phyloP scores from a whole-genome alignment of 2,797 vertebrate genomes.

The Melanitta fusca region DNA sequence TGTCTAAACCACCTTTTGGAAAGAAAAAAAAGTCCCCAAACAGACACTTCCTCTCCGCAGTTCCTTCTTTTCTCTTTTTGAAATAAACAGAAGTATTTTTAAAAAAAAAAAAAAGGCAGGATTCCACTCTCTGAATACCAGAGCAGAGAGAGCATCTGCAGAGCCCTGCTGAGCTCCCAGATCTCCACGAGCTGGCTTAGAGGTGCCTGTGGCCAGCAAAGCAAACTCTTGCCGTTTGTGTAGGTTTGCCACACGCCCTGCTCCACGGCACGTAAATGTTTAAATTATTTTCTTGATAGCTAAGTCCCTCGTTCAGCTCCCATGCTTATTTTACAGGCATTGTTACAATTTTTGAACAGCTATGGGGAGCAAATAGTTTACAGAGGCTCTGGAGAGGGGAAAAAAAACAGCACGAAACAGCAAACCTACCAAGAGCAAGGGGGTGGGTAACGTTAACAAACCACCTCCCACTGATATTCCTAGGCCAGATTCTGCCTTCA shows the following conservation, averaged over 20 bases:
- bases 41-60: slow-evolving; percentile 42
- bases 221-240: not conserved
- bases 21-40: not conserved
- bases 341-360: not conserved
- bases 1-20: not conserved
- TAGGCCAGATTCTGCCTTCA: not conserved
- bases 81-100: slow-evolving; percentile 2
- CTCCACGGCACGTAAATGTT: fast-evolving
- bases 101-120: not conserved
- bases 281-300: not conserved
- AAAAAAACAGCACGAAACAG: not conserved
- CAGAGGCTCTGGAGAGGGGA: not conserved
- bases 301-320: fast-evolving
- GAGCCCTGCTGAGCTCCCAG: not conserved
- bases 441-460: not conserved
- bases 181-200: fast-evolving
- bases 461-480: fast-evolving
- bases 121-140: not conserved
- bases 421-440: fast-evolving
- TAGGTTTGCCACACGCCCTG: not conserved
- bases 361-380: not conserved
- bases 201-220: fast-evolving
- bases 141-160: not conserved
- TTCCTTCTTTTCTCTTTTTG: slow-evolving; percentile 49
- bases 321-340: not conserved